A percentile compares a stretch with the other conserved stretches of the same genome.
Conservation (phyloP, 2,888 invertebrate species). For the Acronicta alni region DNA sequence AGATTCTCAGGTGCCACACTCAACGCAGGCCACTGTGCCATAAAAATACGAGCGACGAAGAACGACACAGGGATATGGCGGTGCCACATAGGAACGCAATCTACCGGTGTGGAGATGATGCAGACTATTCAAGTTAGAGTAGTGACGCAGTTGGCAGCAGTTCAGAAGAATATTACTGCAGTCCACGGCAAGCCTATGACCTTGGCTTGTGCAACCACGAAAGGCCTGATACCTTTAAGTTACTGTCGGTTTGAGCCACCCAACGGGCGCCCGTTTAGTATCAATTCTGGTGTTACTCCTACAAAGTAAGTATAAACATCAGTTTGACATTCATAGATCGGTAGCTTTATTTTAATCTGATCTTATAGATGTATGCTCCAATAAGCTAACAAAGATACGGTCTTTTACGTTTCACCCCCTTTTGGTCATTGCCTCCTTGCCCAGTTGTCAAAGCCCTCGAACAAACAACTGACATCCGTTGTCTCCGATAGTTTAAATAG, state of each 20-base stretch:
- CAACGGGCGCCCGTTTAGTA: slow-evolving; percentile 79
- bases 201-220: slow-evolving; percentile 79
- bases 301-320: slow-evolving; percentile 72
- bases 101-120: slow-evolving; percentile 71
- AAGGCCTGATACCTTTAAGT: slow-evolving; percentile 72
- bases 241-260: slow-evolving; percentile 88
- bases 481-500: too few relatives aligned
- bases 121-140: slow-evolving; percentile 75
- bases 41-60: slow-evolving; percentile 68
- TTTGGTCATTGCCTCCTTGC: too few relatives aligned
- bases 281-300: slow-evolving; percentile 74
- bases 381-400: too few relatives aligned
- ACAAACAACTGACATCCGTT: too few relatives aligned
- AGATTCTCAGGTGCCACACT: slow-evolving; percentile 78
- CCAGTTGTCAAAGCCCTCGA: too few relatives aligned
- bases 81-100: slow-evolving; percentile 81
- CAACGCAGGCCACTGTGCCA: slow-evolving; percentile 77
- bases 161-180: slow-evolving; percentile 68
- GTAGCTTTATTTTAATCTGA: too few relatives aligned
- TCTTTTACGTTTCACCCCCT: too few relatives aligned
- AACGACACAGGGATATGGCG: slow-evolving; percentile 82
- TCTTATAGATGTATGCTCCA: too few relatives aligned
- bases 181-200: slow-evolving; percentile 73
- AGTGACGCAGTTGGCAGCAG: slow-evolving; percentile 76
- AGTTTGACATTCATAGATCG: neutral